Percentiles rank a stretch among this genome's conserved stretches.
Evolutionary conservation across 2,888 invertebrate genomes (phyloP).

Genomic region (Trichogramma dendrolimi): DNA sequence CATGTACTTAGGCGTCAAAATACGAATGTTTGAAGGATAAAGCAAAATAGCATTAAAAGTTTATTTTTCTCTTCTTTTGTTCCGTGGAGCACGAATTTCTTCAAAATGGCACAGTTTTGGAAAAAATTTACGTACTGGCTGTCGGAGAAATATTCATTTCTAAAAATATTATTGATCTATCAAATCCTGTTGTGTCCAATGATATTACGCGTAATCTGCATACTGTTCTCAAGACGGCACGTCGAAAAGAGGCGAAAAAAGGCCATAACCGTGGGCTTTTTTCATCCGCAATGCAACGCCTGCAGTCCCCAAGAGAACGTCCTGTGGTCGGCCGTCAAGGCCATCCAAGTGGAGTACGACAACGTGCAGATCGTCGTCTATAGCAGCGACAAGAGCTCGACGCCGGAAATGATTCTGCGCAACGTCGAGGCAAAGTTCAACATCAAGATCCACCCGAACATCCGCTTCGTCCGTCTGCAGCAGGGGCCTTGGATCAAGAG

Average conservation of each 20-base stretch:
- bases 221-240: slow-evolving; percentile 33
- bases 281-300: slow-evolving; percentile 97
- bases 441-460: slow-evolving; percentile 60
- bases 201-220: slow-evolving; percentile 22
- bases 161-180: slow-evolving; percentile 21
- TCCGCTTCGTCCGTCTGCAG: slow-evolving; percentile 77
- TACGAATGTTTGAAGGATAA: too few species aligned
- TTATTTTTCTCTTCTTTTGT: too few species aligned
- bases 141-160: slow-evolving; percentile 19
- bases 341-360: slow-evolving; percentile 67
- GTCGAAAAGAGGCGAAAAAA: slow-evolving; percentile 28
- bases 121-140: slow-evolving; percentile 20
- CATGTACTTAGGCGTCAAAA: too few species aligned
- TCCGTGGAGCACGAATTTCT: not conserved
- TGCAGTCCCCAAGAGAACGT: slow-evolving; percentile 97
- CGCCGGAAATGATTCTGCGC: slow-evolving; percentile 71
- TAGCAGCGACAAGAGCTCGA: slow-evolving; percentile 79
- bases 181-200: slow-evolving; percentile 16
- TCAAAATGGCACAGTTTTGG: slow-evolving; percentile 1
- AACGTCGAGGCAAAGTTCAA: slow-evolving; percentile 73
- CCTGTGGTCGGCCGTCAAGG: slow-evolving; percentile 85
- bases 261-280: slow-evolving; percentile 70
- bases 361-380: slow-evolving; percentile 78
- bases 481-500: slow-evolving; percentile 76
- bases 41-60: too few species aligned